Conservation (phyloP, 2,888 invertebrate species). For the Fissipunctia ypsillon region DNA sequence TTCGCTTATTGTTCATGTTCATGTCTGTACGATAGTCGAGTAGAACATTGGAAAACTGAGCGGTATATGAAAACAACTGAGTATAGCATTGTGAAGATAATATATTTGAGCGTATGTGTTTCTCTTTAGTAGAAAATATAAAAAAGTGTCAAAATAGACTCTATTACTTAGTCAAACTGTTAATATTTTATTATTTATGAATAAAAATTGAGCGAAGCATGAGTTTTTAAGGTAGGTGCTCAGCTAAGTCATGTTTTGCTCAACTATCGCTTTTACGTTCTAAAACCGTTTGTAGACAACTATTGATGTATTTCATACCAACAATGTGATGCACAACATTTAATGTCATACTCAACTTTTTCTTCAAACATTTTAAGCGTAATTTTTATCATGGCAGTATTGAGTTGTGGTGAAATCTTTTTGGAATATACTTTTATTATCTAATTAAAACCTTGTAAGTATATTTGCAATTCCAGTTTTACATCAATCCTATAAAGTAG, state of each 20-base stretch:
- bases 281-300: constrained; percentile 24
- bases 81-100: constrained; percentile 18
- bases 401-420: constrained; percentile 2
- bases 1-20: constrained; percentile 55
- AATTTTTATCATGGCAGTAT: constrained; percentile 50
- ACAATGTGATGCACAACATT: constrained; percentile 26
- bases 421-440: background rate
- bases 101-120: constrained; percentile 42
- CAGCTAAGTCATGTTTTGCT: constrained; percentile 19
- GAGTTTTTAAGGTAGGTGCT: constrained; percentile 8
- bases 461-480: background rate
- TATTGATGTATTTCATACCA: constrained; percentile 36
- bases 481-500: background rate
- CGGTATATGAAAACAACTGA: constrained; percentile 13
- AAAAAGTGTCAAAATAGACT: constrained; percentile 55
- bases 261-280: constrained; percentile 23
- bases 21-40: constrained; percentile 39
- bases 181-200: constrained; percentile 29
- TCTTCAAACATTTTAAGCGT: constrained; percentile 38
- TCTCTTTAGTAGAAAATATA: constrained; percentile 36
- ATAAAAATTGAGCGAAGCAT: constrained; percentile 51
- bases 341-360: constrained; percentile 15
- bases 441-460: constrained; percentile 8
- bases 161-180: constrained; percentile 29
- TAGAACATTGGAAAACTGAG: constrained; percentile 31